phyloP scores from a whole-genome alignment of 2,888 invertebrate species.

The Drosophila paucipuncta region DNA sequence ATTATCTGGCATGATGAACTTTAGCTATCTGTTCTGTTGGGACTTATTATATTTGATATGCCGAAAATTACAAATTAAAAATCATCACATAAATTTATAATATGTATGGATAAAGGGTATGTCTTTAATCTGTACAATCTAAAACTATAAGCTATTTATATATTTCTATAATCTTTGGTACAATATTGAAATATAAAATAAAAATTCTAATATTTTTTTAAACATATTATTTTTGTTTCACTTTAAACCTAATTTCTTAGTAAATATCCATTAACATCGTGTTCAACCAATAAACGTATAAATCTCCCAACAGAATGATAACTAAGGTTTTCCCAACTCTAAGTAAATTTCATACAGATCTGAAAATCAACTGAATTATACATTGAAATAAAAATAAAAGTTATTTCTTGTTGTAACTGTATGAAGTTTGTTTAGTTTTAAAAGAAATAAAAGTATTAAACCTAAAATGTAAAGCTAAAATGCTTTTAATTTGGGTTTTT shows the following conservation, averaged over 20 bases:
- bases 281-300: neutral
- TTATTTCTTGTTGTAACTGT: neutral
- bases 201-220: neutral
- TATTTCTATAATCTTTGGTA: neutral
- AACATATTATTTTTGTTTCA: neutral
- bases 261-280: neutral
- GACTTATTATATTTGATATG: neutral
- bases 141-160: neutral
- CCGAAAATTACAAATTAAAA: neutral
- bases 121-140: neutral
- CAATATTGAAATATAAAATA: neutral
- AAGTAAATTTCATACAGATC: conserved; percentile 40
- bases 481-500: conserved; percentile 14
- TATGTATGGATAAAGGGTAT: neutral
- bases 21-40: conserved; percentile 25
- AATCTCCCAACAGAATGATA: conserved; percentile 9
- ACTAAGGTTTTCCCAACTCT: conserved; percentile 27
- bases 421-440: conserved; percentile 23
- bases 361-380: neutral
- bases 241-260: rapidly evolving
- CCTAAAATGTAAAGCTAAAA: neutral
- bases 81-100: neutral
- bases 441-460: conserved; percentile 7
- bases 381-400: neutral
- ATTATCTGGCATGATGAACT: conserved; percentile 7